These are phyloP conservation scores for Paramisgurnus dabryanus DNA, from an alignment of 2,113 vertebrate genomes.

Conservation along the genomic window DNA sequence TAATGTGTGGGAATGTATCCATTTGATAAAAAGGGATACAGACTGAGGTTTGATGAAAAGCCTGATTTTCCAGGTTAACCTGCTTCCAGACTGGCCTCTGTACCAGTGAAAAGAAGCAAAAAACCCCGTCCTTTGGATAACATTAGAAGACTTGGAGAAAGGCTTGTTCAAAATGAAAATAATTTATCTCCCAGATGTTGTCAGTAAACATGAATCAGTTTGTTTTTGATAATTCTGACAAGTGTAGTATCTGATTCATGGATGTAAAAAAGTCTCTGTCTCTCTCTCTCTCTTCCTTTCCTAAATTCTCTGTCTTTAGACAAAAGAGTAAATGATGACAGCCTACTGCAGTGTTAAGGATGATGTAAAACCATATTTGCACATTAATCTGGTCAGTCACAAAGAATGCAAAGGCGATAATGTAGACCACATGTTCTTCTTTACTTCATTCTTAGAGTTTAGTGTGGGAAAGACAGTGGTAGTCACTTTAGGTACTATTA, in stretches of 20 bases:
- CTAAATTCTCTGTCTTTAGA: slow-evolving; percentile 9
- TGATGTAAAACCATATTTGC: slow-evolving; percentile 17
- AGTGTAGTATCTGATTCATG: slow-evolving; percentile 44
- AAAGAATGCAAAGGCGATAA: slow-evolving; percentile 19
- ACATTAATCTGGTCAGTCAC: slow-evolving; percentile 34
- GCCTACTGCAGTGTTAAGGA: slow-evolving; percentile 44
- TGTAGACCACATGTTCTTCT: slow-evolving; percentile 33
- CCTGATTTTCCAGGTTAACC: slow-evolving; percentile 45
- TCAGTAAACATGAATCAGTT: slow-evolving; percentile 26
- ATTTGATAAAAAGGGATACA: slow-evolving; percentile 18
- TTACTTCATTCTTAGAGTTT: background rate
- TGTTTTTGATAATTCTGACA: slow-evolving; percentile 49
- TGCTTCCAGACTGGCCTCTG: slow-evolving; percentile 36
- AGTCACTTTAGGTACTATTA: background rate
- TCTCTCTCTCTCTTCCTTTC: slow-evolving; percentile 47
- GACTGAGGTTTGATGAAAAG: slow-evolving; percentile 56
- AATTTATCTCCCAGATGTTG: slow-evolving; percentile 40
- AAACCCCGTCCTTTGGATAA: slow-evolving; percentile 53
- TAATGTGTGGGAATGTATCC: slow-evolving; percentile 23
- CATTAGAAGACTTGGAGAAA: slow-evolving; percentile 56
- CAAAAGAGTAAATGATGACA: slow-evolving; percentile 19
- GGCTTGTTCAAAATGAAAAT: slow-evolving; percentile 20
- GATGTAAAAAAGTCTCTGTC: slow-evolving; percentile 2
- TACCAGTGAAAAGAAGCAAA: slow-evolving; percentile 26
- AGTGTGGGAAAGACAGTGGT: slow-evolving; percentile 1